phyloP scores from a whole-genome alignment of 2,113 vertebrate genomes.

The Perca schrenkii region DNA sequence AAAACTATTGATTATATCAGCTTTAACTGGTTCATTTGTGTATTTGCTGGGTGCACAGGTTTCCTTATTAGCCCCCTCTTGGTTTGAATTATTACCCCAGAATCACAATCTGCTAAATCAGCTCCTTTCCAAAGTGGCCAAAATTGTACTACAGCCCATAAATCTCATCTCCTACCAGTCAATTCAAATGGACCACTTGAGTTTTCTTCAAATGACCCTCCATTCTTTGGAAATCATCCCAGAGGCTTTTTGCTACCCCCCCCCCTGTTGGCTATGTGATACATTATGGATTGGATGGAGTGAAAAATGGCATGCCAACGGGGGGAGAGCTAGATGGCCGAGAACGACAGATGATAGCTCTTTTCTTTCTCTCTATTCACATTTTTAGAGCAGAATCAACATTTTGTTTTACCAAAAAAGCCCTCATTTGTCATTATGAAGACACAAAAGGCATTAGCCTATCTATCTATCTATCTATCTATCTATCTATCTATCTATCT shows the following conservation, averaged over 20 bases:
- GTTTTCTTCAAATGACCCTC: constrained; percentile 49
- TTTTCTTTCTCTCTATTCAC: neutral
- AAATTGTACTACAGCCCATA: constrained; percentile 9
- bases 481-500: neutral
- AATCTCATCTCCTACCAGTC: constrained; percentile 23
- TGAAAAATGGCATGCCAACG: constrained; percentile 35
- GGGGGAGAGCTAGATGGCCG: neutral
- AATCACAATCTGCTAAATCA: constrained; percentile 28
- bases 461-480: neutral
- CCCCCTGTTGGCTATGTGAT: constrained; percentile 31
- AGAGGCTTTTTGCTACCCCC: constrained; percentile 21
- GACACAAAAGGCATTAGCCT: neutral
- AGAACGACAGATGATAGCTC: neutral
- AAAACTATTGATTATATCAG: neutral
- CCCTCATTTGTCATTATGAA: constrained; percentile 4
- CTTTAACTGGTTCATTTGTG: neutral
- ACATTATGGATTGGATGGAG: constrained; percentile 63
- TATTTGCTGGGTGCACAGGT: neutral
- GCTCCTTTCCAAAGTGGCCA: constrained; percentile 30
- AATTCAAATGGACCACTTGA: constrained; percentile 22
- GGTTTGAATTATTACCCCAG: constrained; percentile 21
- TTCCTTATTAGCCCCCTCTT: neutral
- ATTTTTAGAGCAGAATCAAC: neutral
- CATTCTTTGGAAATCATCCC: constrained; percentile 59
- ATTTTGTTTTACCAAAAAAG: neutral